Percentiles rank a stretch among this genome's conserved stretches.
Evolutionary conservation across 2,797 vertebrate genomes (phyloP).

Genomic region (Tragelaphus oryx): DNA sequence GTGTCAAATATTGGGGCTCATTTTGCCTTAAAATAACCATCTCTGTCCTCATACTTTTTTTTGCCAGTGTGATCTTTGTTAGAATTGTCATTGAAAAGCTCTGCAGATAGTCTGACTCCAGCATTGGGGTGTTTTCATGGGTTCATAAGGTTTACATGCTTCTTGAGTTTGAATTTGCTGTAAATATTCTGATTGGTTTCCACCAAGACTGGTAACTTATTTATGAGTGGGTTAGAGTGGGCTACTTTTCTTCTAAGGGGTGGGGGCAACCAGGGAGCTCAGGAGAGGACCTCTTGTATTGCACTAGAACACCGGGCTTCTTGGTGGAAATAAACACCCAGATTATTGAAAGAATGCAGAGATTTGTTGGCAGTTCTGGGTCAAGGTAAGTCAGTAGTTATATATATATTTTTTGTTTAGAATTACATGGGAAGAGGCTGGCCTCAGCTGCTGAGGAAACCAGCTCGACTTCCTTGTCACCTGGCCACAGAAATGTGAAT

Average conservation of each 20-base stretch:
- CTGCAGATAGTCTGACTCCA: neutral
- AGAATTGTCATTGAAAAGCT: neutral
- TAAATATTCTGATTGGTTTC: neutral
- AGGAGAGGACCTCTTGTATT: neutral
- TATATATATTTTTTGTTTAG: slow-evolving; percentile 44
- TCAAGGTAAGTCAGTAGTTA: slow-evolving; percentile 54
- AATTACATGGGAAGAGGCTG: slow-evolving; percentile 33
- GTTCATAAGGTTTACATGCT: neutral
- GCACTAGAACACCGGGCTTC: neutral
- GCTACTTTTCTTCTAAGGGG: neutral
- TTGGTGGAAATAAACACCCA: slow-evolving; percentile 50
- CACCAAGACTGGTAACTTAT: neutral
- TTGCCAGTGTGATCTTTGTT: neutral
- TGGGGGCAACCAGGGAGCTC: neutral
- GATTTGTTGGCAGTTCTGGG: slow-evolving; percentile 54
- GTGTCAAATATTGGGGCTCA: neutral
- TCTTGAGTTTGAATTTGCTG: neutral
- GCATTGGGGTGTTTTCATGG: neutral
- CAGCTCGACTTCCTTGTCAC: neutral
- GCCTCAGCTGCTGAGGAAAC: slow-evolving; percentile 23
- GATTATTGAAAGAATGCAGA: slow-evolving; percentile 54
- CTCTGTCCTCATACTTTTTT: neutral
- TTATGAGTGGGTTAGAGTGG: neutral
- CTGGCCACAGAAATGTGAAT: slow-evolving; percentile 59
- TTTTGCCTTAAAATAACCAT: neutral